Evolutionary conservation across 2,888 invertebrate genomes (phyloP).

Genomic region (Chaitophorus viminalis): DNA sequence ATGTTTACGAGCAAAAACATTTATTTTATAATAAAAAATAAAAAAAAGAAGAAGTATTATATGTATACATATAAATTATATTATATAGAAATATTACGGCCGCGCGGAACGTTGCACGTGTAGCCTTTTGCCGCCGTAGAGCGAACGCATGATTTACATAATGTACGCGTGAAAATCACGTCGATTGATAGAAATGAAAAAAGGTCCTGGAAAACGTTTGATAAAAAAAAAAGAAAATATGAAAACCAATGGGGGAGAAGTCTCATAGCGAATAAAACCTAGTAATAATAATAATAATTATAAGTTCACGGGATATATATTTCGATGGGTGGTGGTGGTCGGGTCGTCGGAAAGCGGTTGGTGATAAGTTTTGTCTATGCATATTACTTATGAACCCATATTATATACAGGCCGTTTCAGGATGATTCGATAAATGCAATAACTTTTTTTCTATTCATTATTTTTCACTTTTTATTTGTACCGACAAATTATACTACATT

Average conservation of each 20-base stretch:
- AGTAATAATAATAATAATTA: not conserved
- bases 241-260: not conserved
- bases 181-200: not conserved
- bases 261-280: not conserved
- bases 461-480: too few species aligned
- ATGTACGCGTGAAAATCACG: not conserved
- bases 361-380: not conserved
- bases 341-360: too few species aligned
- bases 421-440: too few species aligned
- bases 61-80: not conserved
- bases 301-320: not conserved
- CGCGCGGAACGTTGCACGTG: not conserved
- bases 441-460: too few species aligned
- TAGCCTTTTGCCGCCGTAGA: not conserved
- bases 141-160: slow-evolving; percentile 14
- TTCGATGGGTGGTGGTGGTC: not conserved
- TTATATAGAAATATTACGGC: not conserved
- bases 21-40: not conserved
- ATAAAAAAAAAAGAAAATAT: not conserved
- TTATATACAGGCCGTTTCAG: not conserved
- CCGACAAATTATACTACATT: too few species aligned
- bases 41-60: too few species aligned
- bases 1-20: not conserved
- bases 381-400: not conserved
- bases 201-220: not conserved